Evolutionary conservation across 92 coral and sea anemone genomes (phyloP).

Genomic region (Virgularia gustaviana): DNA sequence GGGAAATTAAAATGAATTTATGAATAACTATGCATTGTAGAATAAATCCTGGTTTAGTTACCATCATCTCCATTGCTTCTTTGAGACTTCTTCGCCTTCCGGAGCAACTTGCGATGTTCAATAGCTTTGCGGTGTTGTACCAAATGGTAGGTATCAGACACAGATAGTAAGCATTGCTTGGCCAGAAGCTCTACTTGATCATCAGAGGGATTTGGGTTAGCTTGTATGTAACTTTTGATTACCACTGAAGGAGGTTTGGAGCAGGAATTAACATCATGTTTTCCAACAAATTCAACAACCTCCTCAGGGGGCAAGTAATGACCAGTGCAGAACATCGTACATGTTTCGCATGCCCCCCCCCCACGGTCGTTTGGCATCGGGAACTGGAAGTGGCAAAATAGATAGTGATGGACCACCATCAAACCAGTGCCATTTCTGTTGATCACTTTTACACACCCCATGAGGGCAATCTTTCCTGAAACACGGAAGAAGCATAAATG

Average conservation of each 20-base stretch:
- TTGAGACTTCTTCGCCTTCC: no score
- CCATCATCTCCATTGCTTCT: no score
- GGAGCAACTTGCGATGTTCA: no score
- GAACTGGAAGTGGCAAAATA: neutral
- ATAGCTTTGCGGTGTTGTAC: no score
- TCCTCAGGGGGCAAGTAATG: neutral
- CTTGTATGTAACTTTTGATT: neutral
- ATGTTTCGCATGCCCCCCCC: neutral
- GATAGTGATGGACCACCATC: neutral
- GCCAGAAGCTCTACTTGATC: neutral
- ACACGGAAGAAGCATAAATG: slow-evolving; percentile 41
- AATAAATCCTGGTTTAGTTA: no score
- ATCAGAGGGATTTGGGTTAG: neutral
- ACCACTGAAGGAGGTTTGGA: neutral
- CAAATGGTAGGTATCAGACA: neutral
- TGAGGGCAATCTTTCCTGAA: slow-evolving; percentile 26
- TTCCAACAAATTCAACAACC: neutral
- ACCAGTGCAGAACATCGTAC: neutral
- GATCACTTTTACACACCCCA: slow-evolving; percentile 30
- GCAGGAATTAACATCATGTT: neutral
- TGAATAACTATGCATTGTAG: no score
- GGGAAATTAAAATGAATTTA: no score
- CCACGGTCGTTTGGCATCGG: slow-evolving; percentile 1
- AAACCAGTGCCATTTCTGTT: neutral
- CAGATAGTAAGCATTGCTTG: neutral